Conservation (phyloP, 1,140 invertebrate species). For the Ptiloglossa arizonensis region DNA sequence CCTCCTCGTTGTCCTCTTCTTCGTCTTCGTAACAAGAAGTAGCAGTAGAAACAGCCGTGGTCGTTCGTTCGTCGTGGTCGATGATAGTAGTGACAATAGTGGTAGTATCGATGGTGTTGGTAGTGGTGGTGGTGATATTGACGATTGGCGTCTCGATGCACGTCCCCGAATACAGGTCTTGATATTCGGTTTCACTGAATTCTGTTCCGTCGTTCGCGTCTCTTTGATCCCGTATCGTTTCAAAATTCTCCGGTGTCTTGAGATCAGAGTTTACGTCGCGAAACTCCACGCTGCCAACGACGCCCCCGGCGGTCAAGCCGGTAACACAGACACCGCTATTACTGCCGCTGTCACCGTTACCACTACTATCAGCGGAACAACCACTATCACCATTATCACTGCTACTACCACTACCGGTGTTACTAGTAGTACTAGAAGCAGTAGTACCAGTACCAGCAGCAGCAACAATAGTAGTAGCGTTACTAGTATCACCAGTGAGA, state of each 20-base stretch:
- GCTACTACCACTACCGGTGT: conserved; percentile 9
- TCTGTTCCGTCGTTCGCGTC: neutral
- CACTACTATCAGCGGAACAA: conserved; percentile 14
- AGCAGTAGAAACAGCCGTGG: conserved; percentile 22
- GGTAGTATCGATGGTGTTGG: conserved; percentile 21
- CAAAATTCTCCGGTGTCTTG: conserved; percentile 14
- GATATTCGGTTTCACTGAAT: conserved; percentile 12
- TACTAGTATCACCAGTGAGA: conserved; percentile 25
- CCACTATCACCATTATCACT: conserved; percentile 5
- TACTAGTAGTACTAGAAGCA: conserved; percentile 20
- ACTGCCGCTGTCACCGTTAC: conserved; percentile 37
- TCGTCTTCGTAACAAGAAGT: conserved; percentile 45
- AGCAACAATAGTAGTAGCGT: conserved; percentile 18
- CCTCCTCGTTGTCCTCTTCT: conserved; percentile 42
- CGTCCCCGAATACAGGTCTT: conserved; percentile 6
- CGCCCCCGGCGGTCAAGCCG: conserved; percentile 51
- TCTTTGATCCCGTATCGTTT: neutral
- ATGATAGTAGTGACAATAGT: conserved; percentile 38
- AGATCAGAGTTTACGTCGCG: conserved; percentile 45
- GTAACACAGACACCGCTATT: conserved; percentile 46
- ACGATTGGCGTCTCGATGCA: conserved; percentile 34
- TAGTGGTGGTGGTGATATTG: conserved; percentile 24
- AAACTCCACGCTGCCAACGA: conserved; percentile 53
- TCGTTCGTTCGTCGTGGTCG: conserved; percentile 58
- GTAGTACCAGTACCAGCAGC: conserved; percentile 30